Evolutionary conservation across 2,888 invertebrate genomes (phyloP).

Genomic region (Pharmacophagus antenor): DNA sequence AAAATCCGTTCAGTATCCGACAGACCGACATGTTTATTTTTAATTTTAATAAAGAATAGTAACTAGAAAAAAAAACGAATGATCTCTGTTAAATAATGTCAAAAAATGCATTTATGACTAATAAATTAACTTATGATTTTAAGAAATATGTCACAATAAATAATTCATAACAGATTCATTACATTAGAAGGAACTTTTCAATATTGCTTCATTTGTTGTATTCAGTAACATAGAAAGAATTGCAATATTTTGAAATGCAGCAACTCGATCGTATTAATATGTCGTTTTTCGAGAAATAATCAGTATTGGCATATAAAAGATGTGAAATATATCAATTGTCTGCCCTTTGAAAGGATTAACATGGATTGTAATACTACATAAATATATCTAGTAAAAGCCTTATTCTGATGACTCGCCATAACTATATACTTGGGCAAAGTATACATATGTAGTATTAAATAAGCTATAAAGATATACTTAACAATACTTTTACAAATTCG

Average conservation of each 20-base stretch:
- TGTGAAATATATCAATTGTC: too few species aligned
- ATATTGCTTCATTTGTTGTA: conserved; percentile 1
- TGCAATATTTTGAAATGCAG: neutral
- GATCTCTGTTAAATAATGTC: neutral
- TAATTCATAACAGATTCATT: conserved; percentile 2
- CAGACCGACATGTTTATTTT: too few species aligned
- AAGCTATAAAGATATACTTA: neutral
- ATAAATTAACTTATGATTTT: neutral
- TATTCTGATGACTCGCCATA: too few species aligned
- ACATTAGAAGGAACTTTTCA: neutral
- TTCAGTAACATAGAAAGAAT: neutral
- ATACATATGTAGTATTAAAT: neutral
- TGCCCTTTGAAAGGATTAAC: too few species aligned
- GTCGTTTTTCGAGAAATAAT: neutral
- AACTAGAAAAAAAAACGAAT: neutral
- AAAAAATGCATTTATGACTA: conserved; percentile 1
- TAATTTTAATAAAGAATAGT: neutral
- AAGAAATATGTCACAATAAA: neutral
- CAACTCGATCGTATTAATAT: neutral
- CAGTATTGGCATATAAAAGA: too few species aligned
- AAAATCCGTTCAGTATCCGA: too few species aligned
- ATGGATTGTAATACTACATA: too few species aligned
- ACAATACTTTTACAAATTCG: neutral
- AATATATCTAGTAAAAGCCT: too few species aligned
- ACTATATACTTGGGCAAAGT: neutral